Conservation (phyloP, 2,113 vertebrate species). For the Perca schrenkii region DNA sequence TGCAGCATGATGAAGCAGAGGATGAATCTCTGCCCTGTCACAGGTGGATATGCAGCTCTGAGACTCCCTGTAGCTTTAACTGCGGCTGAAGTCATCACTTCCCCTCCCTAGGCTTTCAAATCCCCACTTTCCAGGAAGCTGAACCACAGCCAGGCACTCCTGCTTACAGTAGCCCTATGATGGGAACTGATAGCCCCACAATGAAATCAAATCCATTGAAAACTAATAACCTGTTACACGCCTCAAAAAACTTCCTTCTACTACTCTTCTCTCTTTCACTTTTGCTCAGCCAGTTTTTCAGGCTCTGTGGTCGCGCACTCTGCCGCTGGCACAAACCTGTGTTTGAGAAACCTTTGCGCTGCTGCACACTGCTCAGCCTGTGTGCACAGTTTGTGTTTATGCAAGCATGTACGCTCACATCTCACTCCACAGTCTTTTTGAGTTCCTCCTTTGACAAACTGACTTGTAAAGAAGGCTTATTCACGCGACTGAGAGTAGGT, state of each 20-base stretch:
- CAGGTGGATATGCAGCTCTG: constrained; percentile 26
- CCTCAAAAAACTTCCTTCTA: not conserved
- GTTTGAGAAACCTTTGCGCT: constrained; percentile 67
- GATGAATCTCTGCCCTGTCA: constrained; percentile 37
- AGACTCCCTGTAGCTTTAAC: constrained; percentile 15
- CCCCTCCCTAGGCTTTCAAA: constrained; percentile 16
- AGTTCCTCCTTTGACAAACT: constrained; percentile 78
- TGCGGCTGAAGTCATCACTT: constrained; percentile 14
- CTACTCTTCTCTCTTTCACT: constrained; percentile 11
- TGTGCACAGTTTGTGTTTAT: constrained; percentile 62
- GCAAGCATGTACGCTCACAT: constrained; percentile 47
- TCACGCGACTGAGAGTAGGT: constrained; percentile 47
- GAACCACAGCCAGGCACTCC: constrained; percentile 26
- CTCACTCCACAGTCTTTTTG: constrained; percentile 39
- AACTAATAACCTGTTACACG: constrained; percentile 24
- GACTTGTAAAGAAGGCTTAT: constrained; percentile 64
- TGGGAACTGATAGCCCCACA: not conserved
- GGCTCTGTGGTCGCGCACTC: constrained; percentile 50
- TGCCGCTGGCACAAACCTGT: constrained; percentile 64
- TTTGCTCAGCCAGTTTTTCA: constrained; percentile 70
- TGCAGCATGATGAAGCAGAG: constrained; percentile 7
- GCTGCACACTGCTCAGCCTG: constrained; percentile 63
- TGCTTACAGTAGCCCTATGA: not conserved
- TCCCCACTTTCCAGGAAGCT: constrained; percentile 19
- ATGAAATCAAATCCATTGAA: not conserved